phyloP scores from a whole-genome alignment of 2,888 invertebrate genomes.

The Catocala sponsa region DNA sequence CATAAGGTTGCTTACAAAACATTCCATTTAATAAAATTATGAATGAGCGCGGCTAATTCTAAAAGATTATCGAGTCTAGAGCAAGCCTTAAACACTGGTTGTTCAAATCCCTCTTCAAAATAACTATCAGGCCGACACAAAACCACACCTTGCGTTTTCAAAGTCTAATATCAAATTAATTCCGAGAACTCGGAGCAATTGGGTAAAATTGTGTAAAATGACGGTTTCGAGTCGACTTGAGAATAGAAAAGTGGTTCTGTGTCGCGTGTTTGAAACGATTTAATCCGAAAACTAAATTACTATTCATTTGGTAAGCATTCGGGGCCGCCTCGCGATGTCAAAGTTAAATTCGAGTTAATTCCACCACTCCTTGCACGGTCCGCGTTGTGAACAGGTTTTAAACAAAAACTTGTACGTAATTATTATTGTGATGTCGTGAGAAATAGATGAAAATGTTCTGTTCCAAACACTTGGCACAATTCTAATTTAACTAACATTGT shows the following conservation, averaged over 20 bases:
- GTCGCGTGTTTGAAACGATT: slow-evolving; percentile 87
- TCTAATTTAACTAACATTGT: slow-evolving; percentile 27
- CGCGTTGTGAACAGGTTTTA: slow-evolving; percentile 44
- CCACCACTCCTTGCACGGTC: slow-evolving; percentile 46
- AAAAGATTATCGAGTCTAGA: slow-evolving; percentile 78
- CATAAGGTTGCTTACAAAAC: slow-evolving; percentile 51
- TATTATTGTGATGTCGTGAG: slow-evolving; percentile 53
- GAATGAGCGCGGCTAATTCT: slow-evolving; percentile 72
- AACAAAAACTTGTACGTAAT: slow-evolving; percentile 53
- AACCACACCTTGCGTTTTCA: slow-evolving; percentile 87
- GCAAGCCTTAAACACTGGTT: slow-evolving; percentile 79
- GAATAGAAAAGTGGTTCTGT: slow-evolving; percentile 87
- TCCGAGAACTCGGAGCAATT: slow-evolving; percentile 86
- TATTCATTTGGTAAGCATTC: slow-evolving; percentile 86
- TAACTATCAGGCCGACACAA: slow-evolving; percentile 79
- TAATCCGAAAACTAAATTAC: slow-evolving; percentile 87
- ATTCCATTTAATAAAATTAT: slow-evolving; percentile 66
- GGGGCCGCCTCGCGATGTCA: slow-evolving; percentile 80
- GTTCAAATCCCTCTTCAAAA: slow-evolving; percentile 79
- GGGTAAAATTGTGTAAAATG: slow-evolving; percentile 88
- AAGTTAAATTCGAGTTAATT: slow-evolving; percentile 77
- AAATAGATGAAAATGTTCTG: slow-evolving; percentile 35
- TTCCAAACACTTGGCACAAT: slow-evolving; percentile 32
- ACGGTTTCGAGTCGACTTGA: slow-evolving; percentile 81
- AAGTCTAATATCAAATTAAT: slow-evolving; percentile 88